Percentiles rank a stretch among this genome's conserved stretches.
phyloP scores from a whole-genome alignment of 2,888 invertebrate species.

The Euphydryas editha region DNA sequence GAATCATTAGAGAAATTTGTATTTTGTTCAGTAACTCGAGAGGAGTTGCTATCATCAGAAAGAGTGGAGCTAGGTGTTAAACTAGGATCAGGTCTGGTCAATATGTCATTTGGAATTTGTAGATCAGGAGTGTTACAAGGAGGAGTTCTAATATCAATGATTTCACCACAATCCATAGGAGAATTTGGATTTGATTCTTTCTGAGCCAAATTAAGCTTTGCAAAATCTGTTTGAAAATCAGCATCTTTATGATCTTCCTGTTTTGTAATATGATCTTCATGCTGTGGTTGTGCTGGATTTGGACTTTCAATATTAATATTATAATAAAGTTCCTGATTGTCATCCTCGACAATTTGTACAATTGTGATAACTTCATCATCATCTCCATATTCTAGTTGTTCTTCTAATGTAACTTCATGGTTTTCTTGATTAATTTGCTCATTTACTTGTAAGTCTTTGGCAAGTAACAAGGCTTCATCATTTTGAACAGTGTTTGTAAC shows the following conservation, averaged over 20 bases:
- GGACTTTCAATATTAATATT: slow-evolving; percentile 71
- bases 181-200: slow-evolving; percentile 49
- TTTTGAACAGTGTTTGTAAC: slow-evolving; percentile 16
- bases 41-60: slow-evolving; percentile 78
- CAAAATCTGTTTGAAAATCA: slow-evolving; percentile 73
- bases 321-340: slow-evolving; percentile 71
- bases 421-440: slow-evolving; percentile 43
- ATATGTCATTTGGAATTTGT: slow-evolving; percentile 54
- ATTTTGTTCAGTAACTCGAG: slow-evolving; percentile 66
- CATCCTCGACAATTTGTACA: slow-evolving; percentile 80
- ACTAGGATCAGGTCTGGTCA: slow-evolving; percentile 73
- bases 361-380: slow-evolving; percentile 80
- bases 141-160: slow-evolving; percentile 52
- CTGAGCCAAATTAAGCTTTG: slow-evolving; percentile 62
- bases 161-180: slow-evolving; percentile 61
- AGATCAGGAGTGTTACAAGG: slow-evolving; percentile 62
- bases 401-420: slow-evolving; percentile 59
- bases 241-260: slow-evolving; percentile 50
- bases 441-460: slow-evolving; percentile 6
- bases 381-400: slow-evolving; percentile 68
- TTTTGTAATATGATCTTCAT: slow-evolving; percentile 40
- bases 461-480: slow-evolving; percentile 13
- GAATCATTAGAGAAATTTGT: slow-evolving; percentile 73
- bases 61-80: slow-evolving; percentile 74
- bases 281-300: slow-evolving; percentile 47